Evolutionary conservation across 2,113 vertebrate genomes (phyloP).

Genomic region (Gnathochromis pfefferi): DNA sequence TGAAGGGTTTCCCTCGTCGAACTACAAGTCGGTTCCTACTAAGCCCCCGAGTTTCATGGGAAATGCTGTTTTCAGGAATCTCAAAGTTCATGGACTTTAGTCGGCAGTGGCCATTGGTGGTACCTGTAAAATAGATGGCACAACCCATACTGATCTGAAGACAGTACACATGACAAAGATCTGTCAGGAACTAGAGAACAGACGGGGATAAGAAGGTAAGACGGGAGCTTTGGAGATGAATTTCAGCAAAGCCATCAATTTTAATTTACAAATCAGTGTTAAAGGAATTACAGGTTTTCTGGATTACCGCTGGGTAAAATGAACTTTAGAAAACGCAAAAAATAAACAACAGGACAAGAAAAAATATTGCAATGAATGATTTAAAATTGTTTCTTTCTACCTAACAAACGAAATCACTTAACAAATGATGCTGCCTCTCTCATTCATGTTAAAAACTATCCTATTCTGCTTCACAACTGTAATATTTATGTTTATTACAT

Average conservation of each 20-base stretch:
- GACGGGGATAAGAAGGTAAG: neutral
- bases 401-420: neutral
- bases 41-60: conserved; percentile 50
- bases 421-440: neutral
- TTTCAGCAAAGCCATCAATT: neutral
- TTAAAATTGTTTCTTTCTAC: neutral
- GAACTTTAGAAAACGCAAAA: neutral
- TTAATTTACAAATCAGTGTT: neutral
- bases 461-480: neutral
- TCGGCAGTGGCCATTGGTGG: neutral
- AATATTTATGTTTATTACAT: neutral
- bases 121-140: neutral
- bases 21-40: conserved; percentile 40
- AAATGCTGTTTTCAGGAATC: conserved; percentile 7
- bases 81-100: conserved; percentile 47
- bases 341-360: neutral
- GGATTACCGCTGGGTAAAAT: neutral
- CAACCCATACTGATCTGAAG: neutral
- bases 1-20: conserved; percentile 53
- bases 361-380: neutral
- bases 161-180: neutral
- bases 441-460: neutral
- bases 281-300: neutral
- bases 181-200: neutral
- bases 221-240: neutral